Evolutionary conservation across 2,888 invertebrate species (phyloP).

Genomic region (Agrilus mali): DNA sequence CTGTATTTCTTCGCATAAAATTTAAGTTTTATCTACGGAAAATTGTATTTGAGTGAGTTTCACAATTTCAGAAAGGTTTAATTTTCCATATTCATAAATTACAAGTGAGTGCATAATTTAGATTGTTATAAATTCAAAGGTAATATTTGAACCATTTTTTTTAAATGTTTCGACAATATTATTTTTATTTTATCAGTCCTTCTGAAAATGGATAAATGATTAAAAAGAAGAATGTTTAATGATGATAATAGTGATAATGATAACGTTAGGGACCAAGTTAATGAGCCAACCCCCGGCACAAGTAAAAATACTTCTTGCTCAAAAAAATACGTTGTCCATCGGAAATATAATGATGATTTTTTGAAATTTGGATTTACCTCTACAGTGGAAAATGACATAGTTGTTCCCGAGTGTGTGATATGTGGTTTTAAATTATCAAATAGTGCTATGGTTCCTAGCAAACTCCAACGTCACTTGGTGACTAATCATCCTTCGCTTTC

Average conservation of each 20-base stretch:
- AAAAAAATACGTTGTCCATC: conserved; percentile 5
- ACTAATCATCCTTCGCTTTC: conserved; percentile 10
- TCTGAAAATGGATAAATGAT: conserved; percentile 1
- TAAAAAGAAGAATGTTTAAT: conserved; percentile 4
- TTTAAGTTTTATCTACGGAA: no score
- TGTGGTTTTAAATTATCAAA: conserved; percentile 6
- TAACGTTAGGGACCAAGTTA: conserved; percentile 4
- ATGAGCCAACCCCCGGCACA: conserved; percentile 5
- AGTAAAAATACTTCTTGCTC: conserved; percentile 5
- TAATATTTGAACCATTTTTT: no score
- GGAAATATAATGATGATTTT: conserved; percentile 1
- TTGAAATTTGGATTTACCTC: conserved; percentile 7
- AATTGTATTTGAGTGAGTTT: no score
- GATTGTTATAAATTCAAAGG: no score
- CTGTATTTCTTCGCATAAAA: no score
- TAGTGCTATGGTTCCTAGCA: conserved; percentile 11
- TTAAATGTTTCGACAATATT: no score
- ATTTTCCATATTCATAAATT: no score
- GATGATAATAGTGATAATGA: conserved; percentile 1
- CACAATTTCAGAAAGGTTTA: no score
- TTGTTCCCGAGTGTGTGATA: conserved; percentile 5
- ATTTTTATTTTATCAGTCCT: no score
- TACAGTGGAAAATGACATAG: no score
- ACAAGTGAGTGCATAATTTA: no score
- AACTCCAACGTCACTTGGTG: conserved; percentile 11